Evolutionary conservation across 2,797 vertebrate species (phyloP).

Genomic region (Argentina silus): DNA sequence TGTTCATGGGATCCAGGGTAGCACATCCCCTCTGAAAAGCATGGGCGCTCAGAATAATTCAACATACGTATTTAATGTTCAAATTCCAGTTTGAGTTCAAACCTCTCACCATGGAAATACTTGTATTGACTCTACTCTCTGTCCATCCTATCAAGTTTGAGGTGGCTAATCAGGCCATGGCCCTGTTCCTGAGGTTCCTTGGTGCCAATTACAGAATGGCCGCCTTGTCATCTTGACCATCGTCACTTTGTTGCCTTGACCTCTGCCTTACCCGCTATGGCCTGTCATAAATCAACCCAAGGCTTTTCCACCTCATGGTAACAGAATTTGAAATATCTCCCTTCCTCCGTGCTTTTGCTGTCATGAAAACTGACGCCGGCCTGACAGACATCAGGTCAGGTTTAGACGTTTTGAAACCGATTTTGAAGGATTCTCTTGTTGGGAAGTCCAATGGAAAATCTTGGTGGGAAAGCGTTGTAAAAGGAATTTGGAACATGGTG

Average conservation of each 20-base stretch:
- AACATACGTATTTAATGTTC: background rate
- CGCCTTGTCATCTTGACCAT: conserved; percentile 52
- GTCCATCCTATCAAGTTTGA: no score
- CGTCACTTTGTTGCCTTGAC: no score
- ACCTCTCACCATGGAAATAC: background rate
- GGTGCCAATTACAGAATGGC: conserved; percentile 40
- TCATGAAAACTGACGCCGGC: conserved; percentile 67
- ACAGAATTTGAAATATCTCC: conserved; percentile 53
- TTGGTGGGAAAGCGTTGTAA: conserved; percentile 38
- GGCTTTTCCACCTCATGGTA: conserved; percentile 53
- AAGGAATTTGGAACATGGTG: conserved; percentile 26
- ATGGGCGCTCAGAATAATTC: background rate
- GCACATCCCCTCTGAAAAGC: no score
- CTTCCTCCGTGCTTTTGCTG: conserved; percentile 62
- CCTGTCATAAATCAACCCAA: conserved; percentile 37
- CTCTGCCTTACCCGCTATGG: conserved; percentile 40
- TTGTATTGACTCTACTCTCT: no score
- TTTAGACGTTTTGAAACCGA: conserved; percentile 62
- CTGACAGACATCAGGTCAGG: conserved; percentile 57
- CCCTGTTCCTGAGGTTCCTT: conserved; percentile 1
- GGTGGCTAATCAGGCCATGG: no score
- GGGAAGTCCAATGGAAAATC: conserved; percentile 40
- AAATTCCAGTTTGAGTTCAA: background rate
- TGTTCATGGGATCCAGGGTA: background rate
- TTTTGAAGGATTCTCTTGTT: conserved; percentile 65